Conservation (phyloP, 2,113 vertebrate genomes). For the Mirza zaza region DNA sequence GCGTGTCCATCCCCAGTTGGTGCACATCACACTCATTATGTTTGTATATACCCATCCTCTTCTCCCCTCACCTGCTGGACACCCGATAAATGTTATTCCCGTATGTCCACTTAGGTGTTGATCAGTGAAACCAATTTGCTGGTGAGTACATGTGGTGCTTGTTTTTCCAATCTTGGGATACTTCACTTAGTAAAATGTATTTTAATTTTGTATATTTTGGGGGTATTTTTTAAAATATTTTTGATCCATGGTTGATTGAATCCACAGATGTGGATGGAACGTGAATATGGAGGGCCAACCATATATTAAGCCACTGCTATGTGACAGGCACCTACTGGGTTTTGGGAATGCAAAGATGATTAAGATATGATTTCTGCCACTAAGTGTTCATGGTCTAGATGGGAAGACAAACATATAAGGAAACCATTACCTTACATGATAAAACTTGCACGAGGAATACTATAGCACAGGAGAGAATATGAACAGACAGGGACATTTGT, state of each 20-base stretch:
- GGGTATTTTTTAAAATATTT: background rate
- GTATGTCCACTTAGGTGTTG: too few relatives aligned
- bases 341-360: background rate
- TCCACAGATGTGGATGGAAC: background rate
- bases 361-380: background rate
- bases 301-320: background rate
- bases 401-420: background rate
- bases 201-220: background rate
- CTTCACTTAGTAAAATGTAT: background rate
- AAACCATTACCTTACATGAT: background rate
- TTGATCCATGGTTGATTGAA: background rate
- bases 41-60: too few relatives aligned
- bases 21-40: too few relatives aligned
- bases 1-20: too few relatives aligned
- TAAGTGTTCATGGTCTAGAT: background rate
- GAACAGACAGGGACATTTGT: background rate
- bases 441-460: background rate
- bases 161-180: too few relatives aligned
- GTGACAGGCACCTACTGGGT: background rate
- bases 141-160: too few relatives aligned
- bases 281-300: background rate
- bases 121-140: too few relatives aligned
- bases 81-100: too few relatives aligned
- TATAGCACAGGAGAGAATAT: background rate
- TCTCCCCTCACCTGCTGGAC: too few relatives aligned